Percentiles rank a stretch among this genome's conserved stretches.
Evolutionary conservation across 1,140 invertebrate genomes (phyloP).

Genomic region (Eurosta solidaginis): DNA sequence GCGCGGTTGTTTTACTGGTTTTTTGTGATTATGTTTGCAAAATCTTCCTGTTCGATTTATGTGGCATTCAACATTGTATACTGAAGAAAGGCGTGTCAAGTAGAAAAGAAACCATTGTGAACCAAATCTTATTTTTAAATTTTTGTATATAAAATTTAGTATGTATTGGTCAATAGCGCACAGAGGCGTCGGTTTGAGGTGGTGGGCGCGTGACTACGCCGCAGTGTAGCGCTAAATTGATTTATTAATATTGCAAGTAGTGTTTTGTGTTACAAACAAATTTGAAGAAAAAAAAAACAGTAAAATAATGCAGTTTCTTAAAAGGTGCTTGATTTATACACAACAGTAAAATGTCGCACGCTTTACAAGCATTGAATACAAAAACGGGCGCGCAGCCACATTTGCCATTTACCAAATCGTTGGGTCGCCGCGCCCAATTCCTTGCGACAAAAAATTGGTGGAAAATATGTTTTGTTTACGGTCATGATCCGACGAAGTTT

Average conservation of each 20-base stretch:
- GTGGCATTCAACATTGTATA: background rate
- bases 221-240: background rate
- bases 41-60: background rate
- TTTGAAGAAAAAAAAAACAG: background rate
- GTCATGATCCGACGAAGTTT: slow-evolving; percentile 40
- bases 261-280: background rate
- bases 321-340: background rate
- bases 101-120: no score
- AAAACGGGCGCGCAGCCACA: background rate
- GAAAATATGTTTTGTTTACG: slow-evolving; percentile 49
- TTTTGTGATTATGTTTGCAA: no score
- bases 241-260: background rate
- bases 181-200: background rate
- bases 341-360: slow-evolving; percentile 3
- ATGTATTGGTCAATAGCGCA: background rate
- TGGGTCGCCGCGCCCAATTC: slow-evolving; percentile 39
- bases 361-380: background rate
- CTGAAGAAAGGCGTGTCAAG: background rate
- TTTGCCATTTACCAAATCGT: slow-evolving; percentile 15
- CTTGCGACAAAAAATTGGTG: slow-evolving; percentile 50
- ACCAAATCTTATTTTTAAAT: no score
- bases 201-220: background rate
- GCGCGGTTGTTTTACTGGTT: background rate
- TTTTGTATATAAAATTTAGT: no score
- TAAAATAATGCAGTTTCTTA: background rate